A percentile compares a stretch with the other conserved stretches of the same genome.
Evolutionary conservation across 2,113 vertebrate species (phyloP).

Genomic region (Clarias gariepinus): DNA sequence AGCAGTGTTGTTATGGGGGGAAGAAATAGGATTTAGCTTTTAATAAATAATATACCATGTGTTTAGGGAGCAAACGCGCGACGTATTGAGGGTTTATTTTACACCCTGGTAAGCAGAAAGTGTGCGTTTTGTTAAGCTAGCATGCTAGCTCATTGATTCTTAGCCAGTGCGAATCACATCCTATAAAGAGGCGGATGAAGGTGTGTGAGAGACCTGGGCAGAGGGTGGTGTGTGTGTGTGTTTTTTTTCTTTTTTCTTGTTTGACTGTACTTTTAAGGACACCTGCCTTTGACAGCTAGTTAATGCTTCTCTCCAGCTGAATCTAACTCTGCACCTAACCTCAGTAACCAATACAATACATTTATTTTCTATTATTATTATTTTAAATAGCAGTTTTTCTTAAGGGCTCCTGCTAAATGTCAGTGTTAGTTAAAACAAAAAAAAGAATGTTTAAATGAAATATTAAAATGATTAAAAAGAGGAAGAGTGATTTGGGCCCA

Average conservation of each 20-base stretch:
- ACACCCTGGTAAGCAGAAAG: neutral
- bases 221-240: too few species aligned
- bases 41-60: neutral
- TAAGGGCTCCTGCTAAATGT: neutral
- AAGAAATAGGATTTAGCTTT: neutral
- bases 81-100: neutral
- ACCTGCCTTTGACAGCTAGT: neutral
- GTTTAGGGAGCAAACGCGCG: neutral
- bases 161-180: neutral
- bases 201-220: neutral
- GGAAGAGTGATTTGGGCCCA: too few species aligned
- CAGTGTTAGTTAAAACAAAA: too few species aligned
- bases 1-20: neutral
- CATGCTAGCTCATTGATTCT: conserved; percentile 19
- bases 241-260: too few species aligned
- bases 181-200: neutral
- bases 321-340: neutral
- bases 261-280: neutral
- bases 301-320: neutral
- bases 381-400: neutral
- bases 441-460: too few species aligned
- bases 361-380: too few species aligned
- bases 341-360: neutral
- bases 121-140: neutral
- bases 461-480: too few species aligned